Percentiles rank a stretch among this genome's conserved stretches.
phyloP scores from a whole-genome alignment of 92 coral and sea anemone species.

The Siderastrea siderea region DNA sequence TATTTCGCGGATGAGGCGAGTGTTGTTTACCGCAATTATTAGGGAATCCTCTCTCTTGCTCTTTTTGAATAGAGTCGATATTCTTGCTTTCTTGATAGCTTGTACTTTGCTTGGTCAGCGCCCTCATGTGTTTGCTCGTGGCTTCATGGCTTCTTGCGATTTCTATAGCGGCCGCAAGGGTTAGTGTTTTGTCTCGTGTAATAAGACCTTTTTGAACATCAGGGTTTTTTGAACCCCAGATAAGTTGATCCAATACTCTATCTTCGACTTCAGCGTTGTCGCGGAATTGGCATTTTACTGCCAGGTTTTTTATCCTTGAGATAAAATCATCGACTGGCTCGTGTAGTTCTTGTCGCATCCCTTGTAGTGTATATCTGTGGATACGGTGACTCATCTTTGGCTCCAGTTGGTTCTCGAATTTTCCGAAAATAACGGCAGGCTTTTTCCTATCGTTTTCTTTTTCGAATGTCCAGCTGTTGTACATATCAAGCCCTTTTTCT shows the following conservation, averaged over 20 bases:
- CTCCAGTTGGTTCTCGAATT: no score
- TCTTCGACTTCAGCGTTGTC: neutral
- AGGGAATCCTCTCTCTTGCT: conserved; percentile 8
- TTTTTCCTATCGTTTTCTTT: no score
- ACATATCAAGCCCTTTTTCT: no score
- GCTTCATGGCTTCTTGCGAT: conserved; percentile 18
- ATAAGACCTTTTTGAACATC: conserved; percentile 15
- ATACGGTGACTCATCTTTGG: no score
- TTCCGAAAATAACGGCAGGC: no score
- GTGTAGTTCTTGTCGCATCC: no score
- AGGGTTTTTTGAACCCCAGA: conserved; percentile 2
- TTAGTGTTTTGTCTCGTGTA: conserved; percentile 16
- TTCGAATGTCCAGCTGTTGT: no score
- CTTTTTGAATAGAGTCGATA: neutral
- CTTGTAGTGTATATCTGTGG: no score
- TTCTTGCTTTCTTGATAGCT: conserved; percentile 5
- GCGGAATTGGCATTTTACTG: no score
- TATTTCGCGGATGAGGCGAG: neutral
- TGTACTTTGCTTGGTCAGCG: neutral
- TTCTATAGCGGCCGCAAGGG: conserved; percentile 10
- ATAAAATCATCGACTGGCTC: no score
- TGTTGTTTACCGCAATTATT: conserved; percentile 9
- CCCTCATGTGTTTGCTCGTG: conserved; percentile 5
- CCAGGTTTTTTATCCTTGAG: no score
- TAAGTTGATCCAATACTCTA: conserved; percentile 2